Evolutionary conservation across 2,797 vertebrate genomes (phyloP).

Genomic region (Hybognathus amarus): DNA sequence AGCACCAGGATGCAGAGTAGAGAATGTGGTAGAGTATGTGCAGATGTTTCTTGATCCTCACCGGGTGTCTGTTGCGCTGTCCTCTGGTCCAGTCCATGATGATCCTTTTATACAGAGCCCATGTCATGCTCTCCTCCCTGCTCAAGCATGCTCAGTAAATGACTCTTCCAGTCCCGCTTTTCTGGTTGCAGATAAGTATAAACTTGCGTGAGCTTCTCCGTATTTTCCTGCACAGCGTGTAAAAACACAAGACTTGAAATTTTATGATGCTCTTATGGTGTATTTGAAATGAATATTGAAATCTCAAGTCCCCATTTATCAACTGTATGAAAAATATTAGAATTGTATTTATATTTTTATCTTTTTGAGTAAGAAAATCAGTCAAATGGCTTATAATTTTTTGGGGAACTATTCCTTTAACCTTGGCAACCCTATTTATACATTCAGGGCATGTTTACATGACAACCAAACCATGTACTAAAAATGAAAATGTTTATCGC

Average conservation of each 20-base stretch:
- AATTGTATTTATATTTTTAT: too few relatives aligned
- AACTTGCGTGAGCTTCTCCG: conserved; percentile 53
- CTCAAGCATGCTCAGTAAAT: conserved; percentile 76
- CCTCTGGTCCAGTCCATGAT: conserved; percentile 79
- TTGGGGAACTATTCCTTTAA: not conserved
- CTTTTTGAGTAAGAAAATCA: not conserved
- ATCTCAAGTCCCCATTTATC: not conserved
- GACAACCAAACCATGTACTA: too few relatives aligned
- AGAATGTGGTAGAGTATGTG: not conserved
- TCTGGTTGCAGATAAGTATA: conserved; percentile 60
- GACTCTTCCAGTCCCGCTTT: conserved; percentile 75
- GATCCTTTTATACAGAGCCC: conserved; percentile 71
- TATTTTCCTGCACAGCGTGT: conserved; percentile 57
- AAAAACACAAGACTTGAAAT: not conserved
- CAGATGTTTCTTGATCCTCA: conserved; percentile 47
- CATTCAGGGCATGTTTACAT: too few relatives aligned
- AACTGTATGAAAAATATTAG: not conserved
- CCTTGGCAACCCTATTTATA: too few relatives aligned
- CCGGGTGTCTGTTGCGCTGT: conserved; percentile 73
- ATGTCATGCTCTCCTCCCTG: conserved; percentile 74
- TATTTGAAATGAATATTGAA: not conserved
- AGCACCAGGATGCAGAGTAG: not conserved
- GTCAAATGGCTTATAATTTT: not conserved
- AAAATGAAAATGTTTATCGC: too few relatives aligned
- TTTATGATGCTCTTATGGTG: not conserved